Evolutionary conservation across 2,113 vertebrate species (phyloP), one percentile per base, ranked within the genome.

Genomic region (Oreochromis tanganicae): DNA sequence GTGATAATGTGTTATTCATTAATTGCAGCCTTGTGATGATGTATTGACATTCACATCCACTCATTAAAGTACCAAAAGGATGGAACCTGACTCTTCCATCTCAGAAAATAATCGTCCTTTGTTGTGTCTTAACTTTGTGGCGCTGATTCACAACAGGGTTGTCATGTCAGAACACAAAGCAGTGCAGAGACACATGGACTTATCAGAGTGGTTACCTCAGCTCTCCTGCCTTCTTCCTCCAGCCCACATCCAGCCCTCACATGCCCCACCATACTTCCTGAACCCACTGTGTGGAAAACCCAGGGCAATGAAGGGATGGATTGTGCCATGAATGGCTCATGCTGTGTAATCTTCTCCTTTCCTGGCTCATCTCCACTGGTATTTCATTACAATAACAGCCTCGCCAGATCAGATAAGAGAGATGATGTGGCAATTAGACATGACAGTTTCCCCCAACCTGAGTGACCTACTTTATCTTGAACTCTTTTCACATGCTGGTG

Each of bases 191-290:
- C 85, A 82, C 94, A 91, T 93, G 88, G 87, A 78, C 89, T 93
- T 92, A 92, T 94, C 92, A 87, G 85, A 91, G 80, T 66, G 89
- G 90, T 94, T 95, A 94, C 94, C 92, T 91, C 93, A 92, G 90
- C 88, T 86, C 84, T 90, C 73, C 90, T 91, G 85, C 81, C 78
- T 81, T 89, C 84, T 80, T 90, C 86, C 85, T 87, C 55, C 85
- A 84, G 86, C 91, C 94, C 89, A 91, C 92, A 94, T 94, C 91
- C 91, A 94, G 89, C 93, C 92, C 92, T 90, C 93, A 95, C 94
- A 93, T 91, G 93, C 93, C 84, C 61, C 41, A n/a, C 88, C 61
- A 46, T 63, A 91, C 95, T 95, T 96, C 92, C 94, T 95, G 93
- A 88, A 94, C 52, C 32, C 84, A 90, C 48, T 82, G 89, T 88